phyloP scores from a whole-genome alignment of 2,797 vertebrate genomes.

The Salarias fasciatus region DNA sequence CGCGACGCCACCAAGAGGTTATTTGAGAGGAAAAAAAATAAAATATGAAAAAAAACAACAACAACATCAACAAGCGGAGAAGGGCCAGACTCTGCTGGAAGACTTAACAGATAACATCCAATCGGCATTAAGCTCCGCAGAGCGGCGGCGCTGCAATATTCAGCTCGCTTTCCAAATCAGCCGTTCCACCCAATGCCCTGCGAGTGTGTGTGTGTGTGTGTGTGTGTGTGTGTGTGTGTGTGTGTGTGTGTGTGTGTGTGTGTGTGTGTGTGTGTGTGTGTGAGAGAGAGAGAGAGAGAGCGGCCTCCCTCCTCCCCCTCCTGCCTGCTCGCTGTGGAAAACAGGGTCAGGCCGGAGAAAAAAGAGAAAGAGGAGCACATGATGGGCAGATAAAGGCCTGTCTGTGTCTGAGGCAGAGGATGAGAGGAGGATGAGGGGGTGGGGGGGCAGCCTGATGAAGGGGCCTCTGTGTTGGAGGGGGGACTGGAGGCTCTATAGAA shows the following conservation, averaged over 20 bases:
- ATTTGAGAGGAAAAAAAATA: slow-evolving; percentile 49
- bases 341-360: slow-evolving; percentile 65
- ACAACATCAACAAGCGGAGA: too few species aligned
- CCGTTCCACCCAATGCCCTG: slow-evolving; percentile 30
- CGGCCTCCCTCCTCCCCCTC: background rate
- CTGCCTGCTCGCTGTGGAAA: slow-evolving; percentile 59
- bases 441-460: slow-evolving; percentile 68
- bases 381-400: slow-evolving; percentile 78
- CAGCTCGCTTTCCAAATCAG: slow-evolving; percentile 62
- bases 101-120: slow-evolving; percentile 74
- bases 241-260: background rate
- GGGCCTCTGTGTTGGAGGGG: slow-evolving; percentile 71
- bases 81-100: slow-evolving; percentile 51
- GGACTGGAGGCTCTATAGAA: slow-evolving; percentile 64
- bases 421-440: slow-evolving; percentile 44
- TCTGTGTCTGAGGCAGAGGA: slow-evolving; percentile 71
- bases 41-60: slow-evolving; percentile 32
- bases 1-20: too few species aligned
- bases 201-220: slow-evolving; percentile 5
- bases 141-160: slow-evolving; percentile 62
- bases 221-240: slow-evolving; percentile 22
- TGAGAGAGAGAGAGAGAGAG: slow-evolving; percentile 26
- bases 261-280: slow-evolving; percentile 7
- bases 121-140: slow-evolving; percentile 68
- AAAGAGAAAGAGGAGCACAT: slow-evolving; percentile 64